phyloP scores from a whole-genome alignment of 2,113 vertebrate species.

The Echinops telfairi region DNA sequence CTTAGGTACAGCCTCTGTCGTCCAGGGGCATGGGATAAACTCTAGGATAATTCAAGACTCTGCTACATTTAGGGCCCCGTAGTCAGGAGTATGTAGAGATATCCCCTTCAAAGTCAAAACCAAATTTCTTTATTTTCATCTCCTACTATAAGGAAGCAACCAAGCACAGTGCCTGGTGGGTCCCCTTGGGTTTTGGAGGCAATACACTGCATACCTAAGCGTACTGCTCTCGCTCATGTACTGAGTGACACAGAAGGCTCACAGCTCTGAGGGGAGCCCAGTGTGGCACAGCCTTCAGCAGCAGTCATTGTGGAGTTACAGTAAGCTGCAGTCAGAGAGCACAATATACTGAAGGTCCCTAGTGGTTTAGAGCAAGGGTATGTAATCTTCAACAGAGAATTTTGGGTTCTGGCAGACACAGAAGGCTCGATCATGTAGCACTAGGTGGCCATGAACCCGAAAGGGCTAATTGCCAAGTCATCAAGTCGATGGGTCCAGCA shows the following conservation, averaged over 20 bases:
- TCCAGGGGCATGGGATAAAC: background rate
- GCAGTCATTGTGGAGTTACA: background rate
- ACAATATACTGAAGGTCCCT: background rate
- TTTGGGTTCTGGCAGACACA: background rate
- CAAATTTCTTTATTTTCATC: background rate
- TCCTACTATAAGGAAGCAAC: background rate
- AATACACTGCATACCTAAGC: background rate
- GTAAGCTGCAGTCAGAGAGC: background rate
- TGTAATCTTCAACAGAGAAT: background rate
- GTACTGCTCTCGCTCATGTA: background rate
- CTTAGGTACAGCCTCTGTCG: background rate
- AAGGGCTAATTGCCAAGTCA: background rate
- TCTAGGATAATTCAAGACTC: background rate
- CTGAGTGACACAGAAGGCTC: background rate
- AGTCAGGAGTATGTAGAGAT: background rate
- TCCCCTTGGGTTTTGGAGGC: conserved; percentile 33
- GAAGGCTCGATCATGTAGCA: conserved; percentile 1
- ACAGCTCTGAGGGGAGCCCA: background rate
- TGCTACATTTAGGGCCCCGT: background rate
- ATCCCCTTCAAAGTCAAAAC: background rate
- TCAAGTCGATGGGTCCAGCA: background rate
- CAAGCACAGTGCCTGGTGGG: background rate
- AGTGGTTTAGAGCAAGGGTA: background rate
- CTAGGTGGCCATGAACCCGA: background rate
- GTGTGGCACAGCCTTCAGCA: background rate